phyloP scores from a whole-genome alignment of 2,113 vertebrate genomes.

The Pelecanoides urinatrix region DNA sequence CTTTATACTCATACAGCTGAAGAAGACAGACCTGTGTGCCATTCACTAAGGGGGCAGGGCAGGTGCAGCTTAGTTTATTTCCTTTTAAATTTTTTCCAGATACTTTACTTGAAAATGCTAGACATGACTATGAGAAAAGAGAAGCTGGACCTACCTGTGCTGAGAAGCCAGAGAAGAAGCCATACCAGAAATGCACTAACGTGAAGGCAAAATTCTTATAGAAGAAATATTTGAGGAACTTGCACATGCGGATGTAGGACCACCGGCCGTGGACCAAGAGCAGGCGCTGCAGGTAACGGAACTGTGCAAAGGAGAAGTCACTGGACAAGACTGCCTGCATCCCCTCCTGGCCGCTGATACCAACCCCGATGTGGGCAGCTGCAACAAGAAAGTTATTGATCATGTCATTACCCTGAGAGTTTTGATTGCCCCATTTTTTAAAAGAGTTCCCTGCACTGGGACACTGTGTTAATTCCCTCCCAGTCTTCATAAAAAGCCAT shows the following conservation, averaged over 20 bases:
- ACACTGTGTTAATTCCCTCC: neutral
- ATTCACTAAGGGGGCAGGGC: neutral
- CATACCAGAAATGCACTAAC: constrained; percentile 94
- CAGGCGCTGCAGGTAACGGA: constrained; percentile 91
- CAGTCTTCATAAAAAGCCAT: neutral
- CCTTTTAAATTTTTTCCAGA: neutral
- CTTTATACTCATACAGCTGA: neutral
- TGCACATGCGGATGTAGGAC: constrained; percentile 97
- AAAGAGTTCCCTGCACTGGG: neutral
- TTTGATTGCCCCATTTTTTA: neutral
- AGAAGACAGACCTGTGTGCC: neutral
- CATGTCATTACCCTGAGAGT: rapidly evolving
- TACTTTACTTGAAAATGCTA: neutral
- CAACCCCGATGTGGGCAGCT: constrained; percentile 94
- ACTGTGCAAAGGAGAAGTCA: constrained; percentile 92
- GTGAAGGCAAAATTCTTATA: constrained; percentile 98
- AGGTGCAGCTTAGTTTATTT: neutral
- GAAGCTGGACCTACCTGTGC: constrained; percentile 81
- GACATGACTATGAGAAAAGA: neutral
- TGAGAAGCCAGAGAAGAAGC: constrained; percentile 94
- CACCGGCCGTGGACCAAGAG: constrained; percentile 93
- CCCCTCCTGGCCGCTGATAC: constrained; percentile 93
- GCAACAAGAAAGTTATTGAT: neutral
- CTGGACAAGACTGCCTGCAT: constrained; percentile 93
- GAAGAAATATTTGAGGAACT: constrained; percentile 95